phyloP scores from a whole-genome alignment of 2,888 invertebrate species.

The Eupithecia abbreviata region DNA sequence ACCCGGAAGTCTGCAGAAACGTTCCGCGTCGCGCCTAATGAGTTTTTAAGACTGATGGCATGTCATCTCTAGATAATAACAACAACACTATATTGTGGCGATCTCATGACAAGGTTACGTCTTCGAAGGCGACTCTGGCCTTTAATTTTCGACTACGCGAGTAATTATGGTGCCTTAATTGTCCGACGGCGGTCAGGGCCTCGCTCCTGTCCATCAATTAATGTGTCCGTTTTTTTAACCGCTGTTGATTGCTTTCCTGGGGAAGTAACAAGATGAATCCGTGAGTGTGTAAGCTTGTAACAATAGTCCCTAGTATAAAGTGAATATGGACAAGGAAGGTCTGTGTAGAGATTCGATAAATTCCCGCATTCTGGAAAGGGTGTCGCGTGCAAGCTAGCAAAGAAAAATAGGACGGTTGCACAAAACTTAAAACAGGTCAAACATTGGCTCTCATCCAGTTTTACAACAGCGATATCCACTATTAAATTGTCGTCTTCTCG shows the following conservation, averaged over 20 bases:
- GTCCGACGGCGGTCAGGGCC: constrained; percentile 71
- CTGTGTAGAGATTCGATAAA: constrained; percentile 21
- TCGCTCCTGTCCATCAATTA: constrained; percentile 76
- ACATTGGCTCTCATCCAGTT: constrained; percentile 76
- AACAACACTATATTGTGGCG: constrained; percentile 45
- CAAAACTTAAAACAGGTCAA: constrained; percentile 75
- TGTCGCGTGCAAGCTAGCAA: constrained; percentile 77
- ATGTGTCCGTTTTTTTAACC: constrained; percentile 77
- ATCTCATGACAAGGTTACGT: constrained; percentile 54
- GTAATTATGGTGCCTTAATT: constrained; percentile 58
- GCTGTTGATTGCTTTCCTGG: constrained; percentile 72
- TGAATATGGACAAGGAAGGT: constrained; percentile 26
- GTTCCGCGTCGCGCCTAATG: constrained; percentile 60
- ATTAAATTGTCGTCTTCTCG: constrained; percentile 70
- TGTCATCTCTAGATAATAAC: constrained; percentile 57
- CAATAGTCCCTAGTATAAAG: not conserved
- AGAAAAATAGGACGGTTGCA: constrained; percentile 83
- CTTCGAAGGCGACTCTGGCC: constrained; percentile 44
- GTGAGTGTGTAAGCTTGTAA: constrained; percentile 23
- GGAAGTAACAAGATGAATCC: constrained; percentile 68
- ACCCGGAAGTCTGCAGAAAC: constrained; percentile 66
- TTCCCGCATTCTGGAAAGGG: constrained; percentile 52
- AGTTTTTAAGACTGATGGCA: constrained; percentile 59
- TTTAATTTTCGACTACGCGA: constrained; percentile 45
- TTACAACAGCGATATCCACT: constrained; percentile 66